Evolutionary conservation across 2,797 vertebrate genomes (phyloP).

Genomic region (Lepilemur ruficaudatus): DNA sequence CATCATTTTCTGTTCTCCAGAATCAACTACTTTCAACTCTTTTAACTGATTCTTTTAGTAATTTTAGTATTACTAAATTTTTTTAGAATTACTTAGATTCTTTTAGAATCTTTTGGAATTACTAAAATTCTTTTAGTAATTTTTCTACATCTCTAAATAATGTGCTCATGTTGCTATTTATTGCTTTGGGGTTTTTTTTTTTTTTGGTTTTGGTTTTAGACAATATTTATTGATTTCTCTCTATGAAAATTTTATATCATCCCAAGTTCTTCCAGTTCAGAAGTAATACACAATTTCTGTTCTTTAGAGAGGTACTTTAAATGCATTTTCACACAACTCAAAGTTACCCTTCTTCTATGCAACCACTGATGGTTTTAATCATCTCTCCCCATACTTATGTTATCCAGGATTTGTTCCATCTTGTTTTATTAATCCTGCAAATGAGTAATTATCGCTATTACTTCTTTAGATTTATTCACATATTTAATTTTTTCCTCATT

Average conservation of each 20-base stretch:
- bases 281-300: neutral
- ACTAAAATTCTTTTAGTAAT: neutral
- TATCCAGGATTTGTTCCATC: neutral
- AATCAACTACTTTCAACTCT: neutral
- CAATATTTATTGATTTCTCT: conserved; percentile 1
- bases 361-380: neutral
- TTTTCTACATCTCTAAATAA: neutral
- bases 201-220: neutral
- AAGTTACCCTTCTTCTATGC: neutral
- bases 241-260: neutral
- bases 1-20: neutral
- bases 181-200: neutral
- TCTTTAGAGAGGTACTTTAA: neutral
- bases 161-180: neutral
- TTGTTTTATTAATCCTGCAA: conserved; percentile 23
- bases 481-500: neutral
- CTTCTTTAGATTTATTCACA: neutral
- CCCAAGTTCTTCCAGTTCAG: neutral
- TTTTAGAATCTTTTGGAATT: too few species aligned
- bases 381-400: neutral
- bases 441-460: neutral
- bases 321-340: neutral
- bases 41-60: conserved; percentile 20
- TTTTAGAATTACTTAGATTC: too few species aligned
- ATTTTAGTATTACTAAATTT: neutral